Conservation (phyloP, 2,113 vertebrate genomes). For the Calidris pugnax region DNA sequence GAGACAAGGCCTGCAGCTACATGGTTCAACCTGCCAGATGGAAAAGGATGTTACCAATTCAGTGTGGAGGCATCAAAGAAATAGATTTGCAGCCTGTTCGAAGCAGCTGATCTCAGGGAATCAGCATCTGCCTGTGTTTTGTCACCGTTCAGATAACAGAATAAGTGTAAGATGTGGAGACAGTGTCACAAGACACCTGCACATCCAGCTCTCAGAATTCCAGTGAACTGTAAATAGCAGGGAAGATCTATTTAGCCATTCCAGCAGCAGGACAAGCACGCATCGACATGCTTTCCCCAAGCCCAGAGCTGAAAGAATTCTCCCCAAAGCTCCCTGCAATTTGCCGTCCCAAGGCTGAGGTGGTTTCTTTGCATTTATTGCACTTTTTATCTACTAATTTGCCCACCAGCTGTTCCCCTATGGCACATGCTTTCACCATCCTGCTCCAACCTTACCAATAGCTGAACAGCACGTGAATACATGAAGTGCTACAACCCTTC, state of each 20-base stretch:
- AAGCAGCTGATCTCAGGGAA: neutral
- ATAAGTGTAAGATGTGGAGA: too few species aligned
- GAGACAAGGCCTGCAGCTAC: constrained; percentile 90
- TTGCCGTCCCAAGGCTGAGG: neutral
- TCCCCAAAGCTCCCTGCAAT: neutral
- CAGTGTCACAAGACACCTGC: neutral
- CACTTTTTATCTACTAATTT: neutral
- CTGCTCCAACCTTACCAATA: neutral
- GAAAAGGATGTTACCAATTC: neutral
- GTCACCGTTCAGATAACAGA: neutral
- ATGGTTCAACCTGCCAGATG: constrained; percentile 85
- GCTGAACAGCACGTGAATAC: neutral
- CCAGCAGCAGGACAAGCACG: neutral
- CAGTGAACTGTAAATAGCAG: neutral
- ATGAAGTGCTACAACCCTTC: neutral
- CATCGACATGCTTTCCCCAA: fast-evolving
- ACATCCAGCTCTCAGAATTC: fast-evolving
- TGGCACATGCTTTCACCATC: neutral
- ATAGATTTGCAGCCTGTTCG: neutral
- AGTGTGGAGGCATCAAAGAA: fast-evolving
- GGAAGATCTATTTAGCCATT: too few species aligned
- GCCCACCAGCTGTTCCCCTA: neutral
- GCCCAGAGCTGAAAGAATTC: neutral
- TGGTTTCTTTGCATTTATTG: neutral
- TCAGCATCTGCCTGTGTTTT: too few species aligned